Evolutionary conservation across 2,113 vertebrate genomes (phyloP).

Genomic region (Xiphophorus couchianus): DNA sequence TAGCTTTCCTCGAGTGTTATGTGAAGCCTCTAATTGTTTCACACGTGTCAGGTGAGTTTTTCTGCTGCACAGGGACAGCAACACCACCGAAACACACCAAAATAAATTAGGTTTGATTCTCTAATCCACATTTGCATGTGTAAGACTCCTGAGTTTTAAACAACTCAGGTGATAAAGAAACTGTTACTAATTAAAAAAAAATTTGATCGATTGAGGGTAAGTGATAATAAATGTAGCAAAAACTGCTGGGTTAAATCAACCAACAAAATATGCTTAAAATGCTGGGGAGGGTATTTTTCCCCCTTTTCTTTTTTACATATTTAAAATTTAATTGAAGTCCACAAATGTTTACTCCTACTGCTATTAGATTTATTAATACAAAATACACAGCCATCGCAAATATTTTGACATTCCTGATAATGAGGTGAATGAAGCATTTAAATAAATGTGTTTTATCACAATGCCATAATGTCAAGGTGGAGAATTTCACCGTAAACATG

Average conservation of each 20-base stretch:
- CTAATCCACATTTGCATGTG: conserved; percentile 48
- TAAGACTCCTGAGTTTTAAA: conserved; percentile 28
- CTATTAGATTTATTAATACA: too few species aligned
- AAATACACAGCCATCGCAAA: too few species aligned
- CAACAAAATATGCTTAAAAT: too few species aligned
- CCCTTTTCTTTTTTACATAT: not conserved
- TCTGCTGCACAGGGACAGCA: conserved; percentile 36
- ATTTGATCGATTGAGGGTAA: not conserved
- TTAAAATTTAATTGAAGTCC: not conserved
- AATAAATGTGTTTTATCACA: too few species aligned
- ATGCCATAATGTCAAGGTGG: too few species aligned
- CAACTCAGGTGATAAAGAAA: conserved; percentile 2
- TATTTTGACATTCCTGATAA: too few species aligned
- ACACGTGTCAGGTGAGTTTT: conserved; percentile 37
- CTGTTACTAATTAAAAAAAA: not conserved
- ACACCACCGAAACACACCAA: conserved; percentile 22
- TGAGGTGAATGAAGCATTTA: too few species aligned
- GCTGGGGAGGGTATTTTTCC: too few species aligned
- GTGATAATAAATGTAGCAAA: not conserved
- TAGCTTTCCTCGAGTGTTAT: conserved; percentile 37
- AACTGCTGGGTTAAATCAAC: not conserved
- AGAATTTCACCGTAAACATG: too few species aligned
- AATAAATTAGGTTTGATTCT: conserved; percentile 59
- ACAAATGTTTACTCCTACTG: not conserved
- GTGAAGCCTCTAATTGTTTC: conserved; percentile 54